Evolutionary conservation across 2,797 vertebrate genomes (phyloP).

Genomic region (Danio jaintianensis): DNA sequence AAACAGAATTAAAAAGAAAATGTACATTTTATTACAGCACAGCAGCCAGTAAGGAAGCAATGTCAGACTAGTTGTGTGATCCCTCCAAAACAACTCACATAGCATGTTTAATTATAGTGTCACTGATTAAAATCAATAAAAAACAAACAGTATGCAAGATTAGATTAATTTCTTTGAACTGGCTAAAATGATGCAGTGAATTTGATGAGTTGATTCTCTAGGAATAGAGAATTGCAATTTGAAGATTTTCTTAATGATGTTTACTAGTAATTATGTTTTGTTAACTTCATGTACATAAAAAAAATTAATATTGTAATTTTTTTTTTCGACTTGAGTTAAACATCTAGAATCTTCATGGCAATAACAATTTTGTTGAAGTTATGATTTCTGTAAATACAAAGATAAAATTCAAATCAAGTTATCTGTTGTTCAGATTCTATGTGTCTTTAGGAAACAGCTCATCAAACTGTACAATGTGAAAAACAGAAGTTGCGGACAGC

Average conservation of each 20-base stretch:
- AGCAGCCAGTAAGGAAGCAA: too few relatives aligned
- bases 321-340: too few relatives aligned
- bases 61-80: neutral
- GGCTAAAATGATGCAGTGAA: neutral
- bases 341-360: too few relatives aligned
- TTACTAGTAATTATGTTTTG: too few relatives aligned
- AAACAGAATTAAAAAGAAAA: too few relatives aligned
- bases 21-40: too few relatives aligned
- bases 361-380: too few relatives aligned
- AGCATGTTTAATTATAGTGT: neutral
- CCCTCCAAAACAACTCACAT: neutral
- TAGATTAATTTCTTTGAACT: neutral
- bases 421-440: too few relatives aligned
- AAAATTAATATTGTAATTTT: too few relatives aligned
- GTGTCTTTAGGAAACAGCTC: neutral
- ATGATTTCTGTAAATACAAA: too few relatives aligned
- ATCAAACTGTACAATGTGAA: neutral
- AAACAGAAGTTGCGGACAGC: slow-evolving; percentile 44
- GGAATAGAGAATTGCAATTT: neutral
- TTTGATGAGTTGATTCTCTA: neutral
- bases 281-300: too few relatives aligned
- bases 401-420: too few relatives aligned
- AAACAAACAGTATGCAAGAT: neutral
- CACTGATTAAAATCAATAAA: neutral
- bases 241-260: neutral